phyloP scores from a whole-genome alignment of 2,113 vertebrate species.

The Telmatochromis brachygnathus region DNA sequence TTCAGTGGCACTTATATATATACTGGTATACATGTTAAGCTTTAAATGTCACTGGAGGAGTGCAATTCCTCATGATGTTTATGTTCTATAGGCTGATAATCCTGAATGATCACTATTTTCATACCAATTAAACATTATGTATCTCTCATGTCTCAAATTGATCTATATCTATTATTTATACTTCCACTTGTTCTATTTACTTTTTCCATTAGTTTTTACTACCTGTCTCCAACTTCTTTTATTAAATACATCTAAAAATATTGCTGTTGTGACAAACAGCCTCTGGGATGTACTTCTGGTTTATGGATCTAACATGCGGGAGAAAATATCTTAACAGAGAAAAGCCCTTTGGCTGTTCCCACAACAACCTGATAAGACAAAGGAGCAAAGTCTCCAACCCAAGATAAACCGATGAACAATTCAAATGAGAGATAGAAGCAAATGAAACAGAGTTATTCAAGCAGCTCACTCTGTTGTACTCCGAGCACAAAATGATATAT shows the following conservation, averaged over 20 bases:
- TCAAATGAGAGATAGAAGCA: not conserved
- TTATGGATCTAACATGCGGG: not conserved
- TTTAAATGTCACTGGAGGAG: not conserved
- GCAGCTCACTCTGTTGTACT: not conserved
- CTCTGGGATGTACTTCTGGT: not conserved
- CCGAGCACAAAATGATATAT: not conserved
- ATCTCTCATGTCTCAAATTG: not conserved
- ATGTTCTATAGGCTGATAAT: not conserved
- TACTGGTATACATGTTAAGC: rapidly evolving
- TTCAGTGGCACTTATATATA: rapidly evolving
- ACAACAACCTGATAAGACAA: not conserved
- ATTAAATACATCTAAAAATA: not conserved
- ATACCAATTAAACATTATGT: rapidly evolving
- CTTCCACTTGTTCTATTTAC: not conserved
- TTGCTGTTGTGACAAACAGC: not conserved
- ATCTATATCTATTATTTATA: not conserved
- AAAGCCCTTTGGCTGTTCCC: not conserved
- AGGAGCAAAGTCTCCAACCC: not conserved
- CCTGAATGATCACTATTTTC: not conserved
- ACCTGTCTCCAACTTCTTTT: not conserved
- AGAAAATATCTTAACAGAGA: not conserved
- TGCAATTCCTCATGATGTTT: not conserved
- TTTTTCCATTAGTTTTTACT: not conserved
- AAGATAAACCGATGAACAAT: not conserved
- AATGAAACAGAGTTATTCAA: not conserved